Evolutionary conservation across 2,888 invertebrate species (phyloP).

Genomic region (Cartodere bifasciata): DNA sequence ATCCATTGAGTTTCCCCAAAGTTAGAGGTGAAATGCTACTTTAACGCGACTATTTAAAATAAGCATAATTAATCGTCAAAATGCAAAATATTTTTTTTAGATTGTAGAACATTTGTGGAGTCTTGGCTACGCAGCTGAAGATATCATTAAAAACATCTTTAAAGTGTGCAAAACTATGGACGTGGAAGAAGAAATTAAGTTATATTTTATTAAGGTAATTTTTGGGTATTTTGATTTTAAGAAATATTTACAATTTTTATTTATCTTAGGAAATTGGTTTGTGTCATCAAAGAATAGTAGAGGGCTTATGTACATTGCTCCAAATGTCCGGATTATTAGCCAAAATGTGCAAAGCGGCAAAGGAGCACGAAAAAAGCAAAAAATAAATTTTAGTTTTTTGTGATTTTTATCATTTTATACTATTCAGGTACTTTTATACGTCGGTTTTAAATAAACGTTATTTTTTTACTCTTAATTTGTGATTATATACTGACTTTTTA

Average conservation of each 20-base stretch:
- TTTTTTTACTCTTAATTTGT: no score
- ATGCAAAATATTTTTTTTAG: no score
- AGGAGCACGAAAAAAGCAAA: conserved; percentile 3
- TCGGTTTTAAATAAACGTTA: no score
- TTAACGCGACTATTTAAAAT: no score
- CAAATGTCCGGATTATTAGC: conserved; percentile 87
- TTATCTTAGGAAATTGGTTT: conserved; percentile 69
- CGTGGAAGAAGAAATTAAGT: conserved; percentile 66
- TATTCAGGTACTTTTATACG: no score
- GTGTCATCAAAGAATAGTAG: conserved; percentile 81
- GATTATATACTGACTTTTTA: no score
- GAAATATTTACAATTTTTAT: conserved; percentile 3
- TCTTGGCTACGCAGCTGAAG: conserved; percentile 92
- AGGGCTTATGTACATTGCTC: conserved; percentile 74
- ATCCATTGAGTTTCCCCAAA: no score
- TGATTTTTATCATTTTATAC: no score
- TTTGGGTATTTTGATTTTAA: conserved; percentile 2
- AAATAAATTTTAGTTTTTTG: conserved; percentile 1
- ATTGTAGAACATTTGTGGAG: conserved; percentile 81
- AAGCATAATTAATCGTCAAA: no score
- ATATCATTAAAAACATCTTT: conserved; percentile 91
- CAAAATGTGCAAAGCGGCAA: conserved; percentile 50
- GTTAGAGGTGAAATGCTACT: no score
- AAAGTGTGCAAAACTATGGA: conserved; percentile 81
- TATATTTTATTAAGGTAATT: conserved; percentile 67